Conservation (phyloP, 2,888 invertebrate genomes). For the Chymomyza amoena region DNA sequence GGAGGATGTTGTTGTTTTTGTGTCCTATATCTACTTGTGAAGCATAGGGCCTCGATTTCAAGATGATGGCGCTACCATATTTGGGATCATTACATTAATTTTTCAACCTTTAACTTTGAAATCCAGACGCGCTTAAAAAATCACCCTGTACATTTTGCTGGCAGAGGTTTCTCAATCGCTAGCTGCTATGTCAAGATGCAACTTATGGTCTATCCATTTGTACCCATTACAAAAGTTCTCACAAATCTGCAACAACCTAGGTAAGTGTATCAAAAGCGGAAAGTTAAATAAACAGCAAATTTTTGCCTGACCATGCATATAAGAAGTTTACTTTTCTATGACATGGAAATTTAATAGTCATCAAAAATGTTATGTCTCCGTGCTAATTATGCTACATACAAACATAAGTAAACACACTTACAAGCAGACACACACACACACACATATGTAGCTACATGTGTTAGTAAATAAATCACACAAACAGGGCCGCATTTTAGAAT, state of each 20-base stretch:
- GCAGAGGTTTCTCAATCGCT: too few relatives aligned
- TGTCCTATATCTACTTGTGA: too few relatives aligned
- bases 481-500: too few relatives aligned
- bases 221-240: not conserved
- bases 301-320: not conserved
- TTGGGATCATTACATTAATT: too few relatives aligned
- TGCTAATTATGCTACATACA: conserved; percentile 5
- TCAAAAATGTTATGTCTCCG: not conserved
- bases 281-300: not conserved
- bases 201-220: too few relatives aligned
- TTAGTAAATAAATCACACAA: not conserved
- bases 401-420: not conserved
- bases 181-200: too few relatives aligned
- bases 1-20: too few relatives aligned
- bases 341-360: conserved; percentile 2
- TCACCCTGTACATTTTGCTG: too few relatives aligned
- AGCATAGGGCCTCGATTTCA: too few relatives aligned
- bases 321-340: not conserved
- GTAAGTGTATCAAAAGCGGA: not conserved
- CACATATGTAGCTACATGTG: not conserved
- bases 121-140: too few relatives aligned
- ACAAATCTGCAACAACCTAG: not conserved
- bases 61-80: too few relatives aligned
- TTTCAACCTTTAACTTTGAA: too few relatives aligned
- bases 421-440: not conserved